Evolutionary conservation across 2,797 vertebrate genomes (phyloP).

Genomic region (Sebastiscus albofasciatus): DNA sequence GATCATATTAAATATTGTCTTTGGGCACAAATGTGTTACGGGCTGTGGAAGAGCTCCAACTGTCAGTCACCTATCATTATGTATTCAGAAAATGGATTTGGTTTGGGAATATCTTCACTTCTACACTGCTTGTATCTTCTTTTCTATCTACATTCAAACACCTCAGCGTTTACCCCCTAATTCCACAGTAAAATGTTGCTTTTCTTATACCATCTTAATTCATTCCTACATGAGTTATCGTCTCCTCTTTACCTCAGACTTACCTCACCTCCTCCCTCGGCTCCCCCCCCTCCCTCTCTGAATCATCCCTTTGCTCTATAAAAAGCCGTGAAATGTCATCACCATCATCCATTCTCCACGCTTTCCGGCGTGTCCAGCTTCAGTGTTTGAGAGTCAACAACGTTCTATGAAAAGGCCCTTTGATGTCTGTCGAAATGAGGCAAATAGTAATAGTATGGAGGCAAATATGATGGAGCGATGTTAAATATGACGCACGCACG

Average conservation of each 20-base stretch:
- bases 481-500: neutral
- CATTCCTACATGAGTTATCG: neutral
- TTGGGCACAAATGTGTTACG: neutral
- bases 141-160: neutral
- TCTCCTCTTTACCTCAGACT: neutral
- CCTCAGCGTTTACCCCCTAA: neutral
- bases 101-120: no score
- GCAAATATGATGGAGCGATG: slow-evolving; percentile 13
- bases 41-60: neutral
- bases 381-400: slow-evolving; percentile 47
- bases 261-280: neutral
- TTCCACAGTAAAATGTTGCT: neutral
- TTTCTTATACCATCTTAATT: neutral
- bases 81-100: neutral
- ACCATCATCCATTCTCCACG: neutral
- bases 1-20: no score
- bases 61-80: neutral
- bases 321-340: neutral
- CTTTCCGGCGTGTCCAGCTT: neutral
- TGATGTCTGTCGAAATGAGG: slow-evolving; percentile 48
- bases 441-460: slow-evolving; percentile 23
- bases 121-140: neutral
- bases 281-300: neutral
- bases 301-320: neutral
- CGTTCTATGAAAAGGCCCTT: slow-evolving; percentile 49